Conservation (phyloP, 2,113 vertebrate species). For the Merops nubicus region DNA sequence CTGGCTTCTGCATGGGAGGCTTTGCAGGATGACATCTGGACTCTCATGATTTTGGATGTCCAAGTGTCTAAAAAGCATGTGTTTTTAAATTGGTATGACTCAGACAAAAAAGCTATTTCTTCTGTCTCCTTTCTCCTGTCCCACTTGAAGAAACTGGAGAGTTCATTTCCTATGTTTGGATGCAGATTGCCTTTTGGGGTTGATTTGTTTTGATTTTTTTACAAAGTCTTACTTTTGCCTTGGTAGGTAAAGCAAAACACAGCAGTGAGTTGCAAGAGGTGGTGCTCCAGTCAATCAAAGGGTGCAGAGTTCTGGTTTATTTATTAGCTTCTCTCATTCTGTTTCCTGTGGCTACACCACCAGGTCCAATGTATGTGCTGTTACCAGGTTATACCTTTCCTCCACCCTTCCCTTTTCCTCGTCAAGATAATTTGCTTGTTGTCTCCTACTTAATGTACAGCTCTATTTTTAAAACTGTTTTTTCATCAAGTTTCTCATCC, state of each 20-base stretch:
- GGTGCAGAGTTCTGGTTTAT: not conserved
- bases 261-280: not conserved
- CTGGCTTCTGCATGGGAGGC: no score
- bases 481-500: slow-evolving; percentile 50
- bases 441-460: slow-evolving; percentile 49
- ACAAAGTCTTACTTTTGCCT: not conserved
- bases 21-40: not conserved
- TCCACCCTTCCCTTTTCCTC: not conserved
- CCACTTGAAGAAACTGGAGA: not conserved
- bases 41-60: not conserved
- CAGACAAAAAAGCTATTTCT: not conserved
- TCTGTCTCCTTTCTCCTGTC: not conserved
- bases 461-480: slow-evolving; percentile 6
- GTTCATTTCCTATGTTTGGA: not conserved
- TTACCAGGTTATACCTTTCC: not conserved
- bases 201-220: not conserved
- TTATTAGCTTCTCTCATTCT: not conserved
- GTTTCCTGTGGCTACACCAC: not conserved
- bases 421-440: slow-evolving; percentile 4
- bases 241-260: not conserved
- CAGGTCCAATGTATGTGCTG: not conserved
- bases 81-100: not conserved
- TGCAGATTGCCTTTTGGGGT: not conserved
- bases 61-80: not conserved
- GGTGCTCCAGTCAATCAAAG: not conserved